Conservation (phyloP, 2,113 vertebrate species). For the Mus pahari region DNA sequence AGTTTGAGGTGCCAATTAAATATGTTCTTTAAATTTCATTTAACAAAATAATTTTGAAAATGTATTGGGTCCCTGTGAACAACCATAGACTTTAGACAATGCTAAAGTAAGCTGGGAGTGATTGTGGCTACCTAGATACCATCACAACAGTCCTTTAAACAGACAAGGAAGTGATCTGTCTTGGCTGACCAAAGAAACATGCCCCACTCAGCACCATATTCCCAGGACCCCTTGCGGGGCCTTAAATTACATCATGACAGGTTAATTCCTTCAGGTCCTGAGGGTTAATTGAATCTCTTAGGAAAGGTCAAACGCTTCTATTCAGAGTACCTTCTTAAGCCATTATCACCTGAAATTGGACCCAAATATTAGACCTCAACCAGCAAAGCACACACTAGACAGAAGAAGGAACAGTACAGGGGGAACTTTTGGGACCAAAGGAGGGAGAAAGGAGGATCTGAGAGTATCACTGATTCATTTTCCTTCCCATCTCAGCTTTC, state of each 20-base stretch:
- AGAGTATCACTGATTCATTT: not conserved
- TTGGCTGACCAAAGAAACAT: not conserved
- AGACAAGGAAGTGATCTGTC: not conserved
- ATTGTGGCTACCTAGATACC: not conserved
- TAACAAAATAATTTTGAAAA: slow-evolving; percentile 34
- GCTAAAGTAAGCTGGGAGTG: not conserved
- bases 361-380: slow-evolving; percentile 25
- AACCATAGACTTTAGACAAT: not conserved
- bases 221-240: slow-evolving; percentile 26
- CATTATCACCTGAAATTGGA: slow-evolving; percentile 53
- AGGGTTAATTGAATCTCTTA: slow-evolving; percentile 72
- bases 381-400: not conserved
- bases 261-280: slow-evolving; percentile 59
- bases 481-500: not conserved
- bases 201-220: not conserved
- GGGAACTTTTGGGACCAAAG: not conserved
- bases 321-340: slow-evolving; percentile 56
- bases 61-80: not conserved
- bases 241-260: slow-evolving; percentile 64
- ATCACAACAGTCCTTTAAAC: not conserved
- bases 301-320: slow-evolving; percentile 62
- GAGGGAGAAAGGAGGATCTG: not conserved
- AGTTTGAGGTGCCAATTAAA: slow-evolving; percentile 31
- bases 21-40: slow-evolving; percentile 39
- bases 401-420: not conserved